phyloP scores from a whole-genome alignment of 2,113 vertebrate genomes.

The Odontesthes bonariensis region DNA sequence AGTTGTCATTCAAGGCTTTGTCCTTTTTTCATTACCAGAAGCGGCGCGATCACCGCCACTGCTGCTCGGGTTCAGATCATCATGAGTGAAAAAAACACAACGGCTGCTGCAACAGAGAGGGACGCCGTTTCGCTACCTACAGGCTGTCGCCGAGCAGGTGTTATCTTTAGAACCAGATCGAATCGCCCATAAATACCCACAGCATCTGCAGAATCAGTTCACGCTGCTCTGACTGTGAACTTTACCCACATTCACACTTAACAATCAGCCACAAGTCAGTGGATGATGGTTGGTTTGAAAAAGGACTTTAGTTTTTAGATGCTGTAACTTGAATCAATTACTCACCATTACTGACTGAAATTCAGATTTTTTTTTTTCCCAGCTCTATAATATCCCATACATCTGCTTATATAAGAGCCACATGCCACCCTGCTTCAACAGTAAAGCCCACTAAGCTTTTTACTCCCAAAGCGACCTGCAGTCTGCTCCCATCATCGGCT shows the following conservation, averaged over 20 bases:
- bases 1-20: not conserved
- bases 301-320: not conserved
- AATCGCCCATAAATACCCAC: no score
- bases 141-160: not conserved
- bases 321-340: no score
- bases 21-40: no score
- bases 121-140: no score
- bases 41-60: no score
- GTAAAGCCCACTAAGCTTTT: constrained; percentile 64
- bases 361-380: constrained; percentile 60
- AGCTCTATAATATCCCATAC: constrained; percentile 24
- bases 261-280: not conserved
- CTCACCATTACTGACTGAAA: not conserved
- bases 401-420: constrained; percentile 65
- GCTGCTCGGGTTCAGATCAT: no score
- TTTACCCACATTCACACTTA: not conserved
- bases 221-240: no score
- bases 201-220: no score
- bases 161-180: not conserved
- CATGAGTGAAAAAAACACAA: no score
- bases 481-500: constrained; percentile 34
- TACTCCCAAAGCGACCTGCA: constrained; percentile 37
- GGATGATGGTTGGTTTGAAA: not conserved
- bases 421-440: constrained; percentile 37
- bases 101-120: no score